phyloP scores from a whole-genome alignment of 1,140 invertebrate species.

The Notospermus geniculatus region DNA sequence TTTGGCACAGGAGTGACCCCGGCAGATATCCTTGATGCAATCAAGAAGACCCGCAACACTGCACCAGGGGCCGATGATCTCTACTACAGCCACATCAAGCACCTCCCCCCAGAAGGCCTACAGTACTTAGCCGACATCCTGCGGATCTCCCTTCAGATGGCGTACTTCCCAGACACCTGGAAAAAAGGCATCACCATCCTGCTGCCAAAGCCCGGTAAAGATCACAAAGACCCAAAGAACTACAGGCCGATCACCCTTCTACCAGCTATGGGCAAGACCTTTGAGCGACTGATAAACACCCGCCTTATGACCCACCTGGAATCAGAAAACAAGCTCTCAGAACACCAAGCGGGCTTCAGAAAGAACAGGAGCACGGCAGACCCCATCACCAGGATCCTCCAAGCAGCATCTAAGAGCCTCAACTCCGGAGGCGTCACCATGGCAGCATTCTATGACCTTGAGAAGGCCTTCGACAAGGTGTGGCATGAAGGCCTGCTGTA shows the following conservation, averaged over 20 bases:
- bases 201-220: constrained; percentile 9
- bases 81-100: too few relatives aligned
- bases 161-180: background rate
- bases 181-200: background rate
- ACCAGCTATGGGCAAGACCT: background rate
- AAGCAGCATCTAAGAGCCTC: background rate
- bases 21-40: too few relatives aligned
- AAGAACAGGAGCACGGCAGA: background rate
- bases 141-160: too few relatives aligned
- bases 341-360: background rate
- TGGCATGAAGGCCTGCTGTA: background rate
- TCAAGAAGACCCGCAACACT: too few relatives aligned
- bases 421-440: background rate
- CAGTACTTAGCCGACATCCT: too few relatives aligned
- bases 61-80: too few relatives aligned
- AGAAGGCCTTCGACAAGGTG: constrained; percentile 1
- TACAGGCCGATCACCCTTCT: background rate
- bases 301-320: background rate
- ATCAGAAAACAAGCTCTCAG: background rate
- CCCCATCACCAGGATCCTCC: background rate
- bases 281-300: background rate
- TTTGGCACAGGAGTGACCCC: too few relatives aligned
- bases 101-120: too few relatives aligned
- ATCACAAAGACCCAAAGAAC: background rate
- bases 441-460: background rate